These are phyloP conservation scores for Chiloscyllium plagiosum DNA, from an alignment of 2,113 vertebrate species.

Conservation along the genomic window DNA sequence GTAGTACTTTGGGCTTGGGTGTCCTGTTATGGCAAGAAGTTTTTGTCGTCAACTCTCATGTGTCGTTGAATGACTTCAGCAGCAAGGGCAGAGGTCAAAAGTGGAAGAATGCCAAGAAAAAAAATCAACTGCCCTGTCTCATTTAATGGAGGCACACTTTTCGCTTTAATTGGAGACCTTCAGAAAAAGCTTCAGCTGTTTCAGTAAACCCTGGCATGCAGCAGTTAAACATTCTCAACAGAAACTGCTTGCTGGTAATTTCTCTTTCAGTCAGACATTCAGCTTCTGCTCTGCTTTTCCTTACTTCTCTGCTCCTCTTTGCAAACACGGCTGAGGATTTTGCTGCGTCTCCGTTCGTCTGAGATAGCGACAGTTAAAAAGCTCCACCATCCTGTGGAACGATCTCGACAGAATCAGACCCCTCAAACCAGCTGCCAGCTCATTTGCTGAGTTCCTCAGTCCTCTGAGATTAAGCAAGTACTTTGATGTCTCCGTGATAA, in stretches of 20 bases:
- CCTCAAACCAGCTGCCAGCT: not conserved
- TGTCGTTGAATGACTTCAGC: not conserved
- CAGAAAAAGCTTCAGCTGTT: not conserved
- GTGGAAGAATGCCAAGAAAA: not conserved
- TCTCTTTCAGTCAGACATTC: not conserved
- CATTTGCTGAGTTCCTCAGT: not conserved
- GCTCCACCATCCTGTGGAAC: not conserved
- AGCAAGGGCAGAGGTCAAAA: not conserved
- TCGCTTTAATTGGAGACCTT: not conserved
- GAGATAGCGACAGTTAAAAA: not conserved
- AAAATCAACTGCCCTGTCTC: not conserved
- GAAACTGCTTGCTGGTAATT: conserved; percentile 10
- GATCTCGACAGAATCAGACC: not conserved
- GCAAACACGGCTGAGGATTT: not conserved
- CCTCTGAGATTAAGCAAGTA: not conserved
- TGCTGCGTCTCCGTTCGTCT: not conserved
- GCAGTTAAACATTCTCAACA: not conserved
- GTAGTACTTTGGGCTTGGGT: not conserved
- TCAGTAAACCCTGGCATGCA: not conserved
- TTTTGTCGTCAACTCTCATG: not conserved
- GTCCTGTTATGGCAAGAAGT: not conserved
- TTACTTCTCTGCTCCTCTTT: not conserved
- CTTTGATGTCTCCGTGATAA: not conserved
- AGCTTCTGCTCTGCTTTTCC: not conserved
- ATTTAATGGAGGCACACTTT: not conserved